A percentile compares a stretch with the other conserved stretches of the same genome.
phyloP scores from a whole-genome alignment of 2,797 vertebrate genomes.

The Rhinophrynus dorsalis region DNA sequence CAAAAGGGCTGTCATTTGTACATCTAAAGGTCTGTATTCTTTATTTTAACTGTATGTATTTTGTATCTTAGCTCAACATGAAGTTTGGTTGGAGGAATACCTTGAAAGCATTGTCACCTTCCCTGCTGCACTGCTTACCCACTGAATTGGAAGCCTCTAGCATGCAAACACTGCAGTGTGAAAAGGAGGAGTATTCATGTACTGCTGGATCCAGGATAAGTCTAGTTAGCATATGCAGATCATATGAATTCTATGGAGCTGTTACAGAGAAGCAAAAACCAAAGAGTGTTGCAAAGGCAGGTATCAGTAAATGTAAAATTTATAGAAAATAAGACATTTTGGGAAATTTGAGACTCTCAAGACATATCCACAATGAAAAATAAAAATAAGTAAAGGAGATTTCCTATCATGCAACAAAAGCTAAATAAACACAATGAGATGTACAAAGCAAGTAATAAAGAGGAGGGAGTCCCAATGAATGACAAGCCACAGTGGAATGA shows the following conservation, averaged over 20 bases:
- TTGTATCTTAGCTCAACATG: conserved; percentile 65
- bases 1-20: too few species aligned
- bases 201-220: conserved; percentile 59
- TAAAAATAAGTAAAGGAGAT: too few species aligned
- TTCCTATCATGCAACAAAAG: too few species aligned
- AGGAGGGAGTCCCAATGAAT: too few species aligned
- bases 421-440: too few species aligned
- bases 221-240: conserved; percentile 60
- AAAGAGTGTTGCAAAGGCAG: conserved; percentile 86
- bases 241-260: conserved; percentile 62
- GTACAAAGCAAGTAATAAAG: too few species aligned
- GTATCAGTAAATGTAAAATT: conserved; percentile 54
- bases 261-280: conserved; percentile 76
- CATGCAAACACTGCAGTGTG: conserved; percentile 77
- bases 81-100: conserved; percentile 88
- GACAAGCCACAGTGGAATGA: too few species aligned
- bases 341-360: too few species aligned
- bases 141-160: conserved; percentile 81
- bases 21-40: too few species aligned
- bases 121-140: conserved; percentile 81
- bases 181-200: conserved; percentile 71
- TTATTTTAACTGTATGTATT: too few species aligned
- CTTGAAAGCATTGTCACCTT: conserved; percentile 78
- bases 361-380: too few species aligned
- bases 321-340: too few species aligned